A percentile compares a stretch with the other conserved stretches of the same genome.
Evolutionary conservation across 2,797 vertebrate species (phyloP).

Genomic region (Scyliorhinus canicula): DNA sequence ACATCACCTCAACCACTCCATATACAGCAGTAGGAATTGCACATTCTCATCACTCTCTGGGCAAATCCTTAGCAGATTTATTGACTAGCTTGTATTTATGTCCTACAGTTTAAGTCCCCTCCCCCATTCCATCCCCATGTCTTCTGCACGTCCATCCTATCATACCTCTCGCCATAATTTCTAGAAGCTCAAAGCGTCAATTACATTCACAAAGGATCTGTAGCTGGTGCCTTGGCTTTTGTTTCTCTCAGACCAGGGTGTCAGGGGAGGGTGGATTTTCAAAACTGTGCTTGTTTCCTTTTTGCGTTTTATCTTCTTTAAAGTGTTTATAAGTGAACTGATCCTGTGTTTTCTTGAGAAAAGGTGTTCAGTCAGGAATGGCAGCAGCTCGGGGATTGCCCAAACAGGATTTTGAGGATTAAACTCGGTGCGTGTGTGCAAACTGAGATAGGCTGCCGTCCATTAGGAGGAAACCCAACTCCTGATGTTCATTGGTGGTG

Average conservation of each 20-base stretch:
- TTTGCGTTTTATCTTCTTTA: neutral
- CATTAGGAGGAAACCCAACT: neutral
- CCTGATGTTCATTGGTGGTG: neutral
- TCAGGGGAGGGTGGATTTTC: neutral
- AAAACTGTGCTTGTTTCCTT: neutral
- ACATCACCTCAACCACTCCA: neutral
- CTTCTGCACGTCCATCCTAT: neutral
- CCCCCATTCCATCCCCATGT: neutral
- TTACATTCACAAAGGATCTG: neutral
- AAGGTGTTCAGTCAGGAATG: neutral
- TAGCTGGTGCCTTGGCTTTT: neutral
- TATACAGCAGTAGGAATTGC: neutral
- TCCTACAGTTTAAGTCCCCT: neutral
- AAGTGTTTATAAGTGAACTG: neutral
- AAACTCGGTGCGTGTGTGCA: neutral
- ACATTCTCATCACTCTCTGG: neutral
- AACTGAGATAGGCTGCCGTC: neutral
- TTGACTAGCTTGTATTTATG: neutral
- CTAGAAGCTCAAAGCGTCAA: neutral
- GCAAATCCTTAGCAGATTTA: neutral
- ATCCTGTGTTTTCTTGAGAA: neutral
- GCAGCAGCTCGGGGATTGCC: neutral
- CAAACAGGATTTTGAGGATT: neutral
- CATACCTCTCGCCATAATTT: neutral
- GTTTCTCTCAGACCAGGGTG: neutral